Base-by-base conservation (phyloP, 2,797 vertebrate genomes). In the Microctenopoma lineatum region DNA sequence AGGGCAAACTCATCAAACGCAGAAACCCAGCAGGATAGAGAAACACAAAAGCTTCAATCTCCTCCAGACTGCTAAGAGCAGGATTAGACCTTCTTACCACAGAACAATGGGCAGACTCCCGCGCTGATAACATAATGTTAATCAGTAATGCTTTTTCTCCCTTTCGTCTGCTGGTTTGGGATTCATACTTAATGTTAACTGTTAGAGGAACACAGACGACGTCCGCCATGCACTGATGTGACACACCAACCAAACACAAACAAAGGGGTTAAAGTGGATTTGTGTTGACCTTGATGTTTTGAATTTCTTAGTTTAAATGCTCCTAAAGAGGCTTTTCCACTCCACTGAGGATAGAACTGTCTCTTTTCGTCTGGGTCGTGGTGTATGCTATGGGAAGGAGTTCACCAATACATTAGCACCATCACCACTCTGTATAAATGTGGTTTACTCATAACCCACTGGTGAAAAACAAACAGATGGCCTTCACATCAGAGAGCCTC, bases 1-100 rank as follows among this genome's bases (percentile, higher is more conserved):
- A 85, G 83, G 82, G 73, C 77, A 87, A 88, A 83, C 73, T 80
- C 77, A 76, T 89, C 77, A 80, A 76, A 60, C 79, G 48, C 64
- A 18, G 27, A 75, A 75, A 80, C 61, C 68, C 66, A 18, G 59
- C 78, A 84, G 81, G 70, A 79, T 51, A 62, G 61, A 62, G 64
- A 81, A 62, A 73, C 64, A 80, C 77, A 70, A 76, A 79, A 71
- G 75, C 67, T 61, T 71, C 54, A 34, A 39, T 78, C 69, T 79
- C 48, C 74, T 79, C 53, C 72, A 75, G 71, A 54, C 84, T 62
- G 81, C 78, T 77, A 84, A 79, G 66, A 86, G 68, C 50, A 78
- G 85, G 82, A 87, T 86, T 85, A 89, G 73, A 64, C 79, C 66
- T 38, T 77, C 78, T 87, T 76, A 81, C 71, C 56, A 32, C 44